Evolutionary conservation across 1,140 invertebrate species (phyloP).

Genomic region (Papilio machaon): DNA sequence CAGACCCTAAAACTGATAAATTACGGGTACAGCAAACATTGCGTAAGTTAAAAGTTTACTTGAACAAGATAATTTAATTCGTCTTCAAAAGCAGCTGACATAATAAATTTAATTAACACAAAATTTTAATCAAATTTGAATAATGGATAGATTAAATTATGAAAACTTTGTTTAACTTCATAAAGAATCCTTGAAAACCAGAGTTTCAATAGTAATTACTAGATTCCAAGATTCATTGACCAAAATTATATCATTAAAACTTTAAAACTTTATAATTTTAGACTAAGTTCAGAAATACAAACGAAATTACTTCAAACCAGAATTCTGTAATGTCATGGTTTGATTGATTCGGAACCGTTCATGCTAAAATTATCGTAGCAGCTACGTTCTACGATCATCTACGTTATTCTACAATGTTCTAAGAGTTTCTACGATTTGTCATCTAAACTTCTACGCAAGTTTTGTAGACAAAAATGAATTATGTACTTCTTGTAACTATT

Average conservation of each 20-base stretch:
- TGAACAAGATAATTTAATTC: neutral
- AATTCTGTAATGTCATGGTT: neutral
- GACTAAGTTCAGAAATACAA: neutral
- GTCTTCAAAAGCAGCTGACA: neutral
- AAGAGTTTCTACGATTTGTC: neutral
- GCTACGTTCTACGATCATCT: neutral
- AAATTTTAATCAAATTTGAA: neutral
- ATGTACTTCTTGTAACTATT: neutral
- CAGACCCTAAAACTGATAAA: neutral
- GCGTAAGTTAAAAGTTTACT: neutral
- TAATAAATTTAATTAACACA: neutral
- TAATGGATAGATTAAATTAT: neutral
- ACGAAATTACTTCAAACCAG: neutral
- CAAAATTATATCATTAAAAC: neutral
- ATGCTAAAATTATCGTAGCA: neutral
- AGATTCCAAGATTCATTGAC: neutral
- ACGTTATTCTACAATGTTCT: neutral
- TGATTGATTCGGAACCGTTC: neutral
- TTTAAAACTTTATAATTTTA: too few species aligned
- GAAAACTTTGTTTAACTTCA: neutral
- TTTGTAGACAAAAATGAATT: neutral
- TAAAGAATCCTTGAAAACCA: neutral
- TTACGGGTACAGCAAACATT: neutral
- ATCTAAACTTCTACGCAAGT: neutral
- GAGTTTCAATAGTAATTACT: neutral